Percentiles rank a stretch among this genome's conserved stretches.
These are phyloP conservation scores for Brachystomella parvula DNA, from an alignment of 1,140 invertebrate genomes.

Conservation along the genomic window DNA sequence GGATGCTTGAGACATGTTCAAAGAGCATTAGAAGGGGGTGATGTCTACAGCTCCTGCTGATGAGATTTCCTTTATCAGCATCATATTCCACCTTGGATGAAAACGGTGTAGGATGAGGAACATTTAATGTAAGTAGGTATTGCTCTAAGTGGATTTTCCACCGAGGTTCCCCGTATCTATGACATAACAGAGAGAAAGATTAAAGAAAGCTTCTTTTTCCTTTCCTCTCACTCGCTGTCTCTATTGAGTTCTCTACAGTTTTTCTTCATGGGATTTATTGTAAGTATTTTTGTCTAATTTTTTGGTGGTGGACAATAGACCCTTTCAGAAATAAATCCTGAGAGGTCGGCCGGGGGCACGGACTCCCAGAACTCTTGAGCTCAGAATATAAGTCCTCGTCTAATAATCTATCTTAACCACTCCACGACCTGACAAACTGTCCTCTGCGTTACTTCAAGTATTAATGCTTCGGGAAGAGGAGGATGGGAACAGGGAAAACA, in stretches of 20 bases:
- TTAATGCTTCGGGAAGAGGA: too few species aligned
- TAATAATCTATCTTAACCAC: constrained; percentile 10
- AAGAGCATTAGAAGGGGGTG: too few species aligned
- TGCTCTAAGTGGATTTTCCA: neutral
- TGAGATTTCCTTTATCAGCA: too few species aligned
- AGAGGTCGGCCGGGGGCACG: neutral
- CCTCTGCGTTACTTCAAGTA: neutral
- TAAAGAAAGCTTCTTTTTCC: constrained; percentile 6
- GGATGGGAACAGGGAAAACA: too few species aligned
- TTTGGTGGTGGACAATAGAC: constrained; percentile 11
- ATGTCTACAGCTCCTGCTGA: too few species aligned
- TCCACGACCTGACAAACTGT: constrained; percentile 9
- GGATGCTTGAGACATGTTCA: too few species aligned
- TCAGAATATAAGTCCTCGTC: neutral
- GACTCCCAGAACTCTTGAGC: neutral
- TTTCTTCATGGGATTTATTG: neutral
- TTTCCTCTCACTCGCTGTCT: too few species aligned
- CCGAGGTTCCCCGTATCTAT: neutral
- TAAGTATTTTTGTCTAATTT: constrained; percentile 2
- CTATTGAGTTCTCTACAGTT: too few species aligned
- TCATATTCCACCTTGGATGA: too few species aligned
- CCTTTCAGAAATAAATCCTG: constrained; percentile 8
- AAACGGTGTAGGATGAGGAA: too few species aligned
- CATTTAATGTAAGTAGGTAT: too few species aligned
- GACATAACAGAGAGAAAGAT: neutral